These are phyloP conservation scores for Leuciscus idus DNA, from an alignment of 2,113 vertebrate species.

Conservation along the genomic window DNA sequence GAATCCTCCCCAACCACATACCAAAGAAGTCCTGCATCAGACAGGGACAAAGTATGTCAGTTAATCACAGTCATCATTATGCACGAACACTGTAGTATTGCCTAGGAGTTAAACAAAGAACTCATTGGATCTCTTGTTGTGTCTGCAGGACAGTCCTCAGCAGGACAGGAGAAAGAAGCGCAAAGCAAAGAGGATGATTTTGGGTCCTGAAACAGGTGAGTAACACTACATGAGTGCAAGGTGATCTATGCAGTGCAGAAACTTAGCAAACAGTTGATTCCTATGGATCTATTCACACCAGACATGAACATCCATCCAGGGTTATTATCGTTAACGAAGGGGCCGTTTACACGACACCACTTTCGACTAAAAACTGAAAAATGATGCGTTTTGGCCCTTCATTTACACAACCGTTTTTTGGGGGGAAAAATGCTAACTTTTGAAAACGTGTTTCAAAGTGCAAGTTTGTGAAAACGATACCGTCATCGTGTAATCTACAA, in stretches of 20 bases:
- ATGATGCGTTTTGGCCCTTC: no score
- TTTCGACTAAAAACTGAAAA: no score
- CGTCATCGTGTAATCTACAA: no score
- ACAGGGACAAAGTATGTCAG: neutral
- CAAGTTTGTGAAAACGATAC: no score
- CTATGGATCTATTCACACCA: no score
- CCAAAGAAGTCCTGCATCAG: constrained; percentile 27
- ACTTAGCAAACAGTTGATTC: no score
- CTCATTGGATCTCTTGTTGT: neutral
- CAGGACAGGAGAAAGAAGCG: constrained; percentile 87
- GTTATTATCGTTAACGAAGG: no score
- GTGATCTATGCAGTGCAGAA: neutral
- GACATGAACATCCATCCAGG: no score
- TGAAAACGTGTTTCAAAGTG: no score
- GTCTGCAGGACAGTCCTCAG: constrained; percentile 73
- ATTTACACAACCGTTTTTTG: no score
- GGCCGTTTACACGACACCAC: no score
- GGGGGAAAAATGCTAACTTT: no score
- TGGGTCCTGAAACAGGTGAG: constrained; percentile 89
- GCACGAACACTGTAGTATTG: neutral
- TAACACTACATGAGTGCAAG: neutral
- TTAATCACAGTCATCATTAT: constrained; percentile 17
- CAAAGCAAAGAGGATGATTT: constrained; percentile 80
- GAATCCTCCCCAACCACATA: neutral
- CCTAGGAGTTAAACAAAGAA: neutral